Evolutionary conservation across 2,113 vertebrate genomes (phyloP), one percentile per base, ranked within the genome.

Genomic region (Puntigrus tetrazona): DNA sequence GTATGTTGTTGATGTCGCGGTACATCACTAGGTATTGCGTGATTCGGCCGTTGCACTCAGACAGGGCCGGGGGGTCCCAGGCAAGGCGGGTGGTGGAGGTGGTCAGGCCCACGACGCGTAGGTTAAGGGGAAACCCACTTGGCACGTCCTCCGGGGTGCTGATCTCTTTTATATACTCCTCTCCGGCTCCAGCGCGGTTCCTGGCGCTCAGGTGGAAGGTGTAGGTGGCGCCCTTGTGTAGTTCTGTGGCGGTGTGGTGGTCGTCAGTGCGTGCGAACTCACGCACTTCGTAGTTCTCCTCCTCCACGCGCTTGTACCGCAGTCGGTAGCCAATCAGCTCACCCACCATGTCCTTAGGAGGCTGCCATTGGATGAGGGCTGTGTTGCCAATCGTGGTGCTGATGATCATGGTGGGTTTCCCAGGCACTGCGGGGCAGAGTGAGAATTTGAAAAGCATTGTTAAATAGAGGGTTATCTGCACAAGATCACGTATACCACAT

Each of bases 351-450:
- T 98, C 97, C 88, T 96, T 97, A 59, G 98, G 97, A 6, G 96
- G 96, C 92, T 98, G 97, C 98, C 98, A 99, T 92, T 99, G 97
- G 91, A 99, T 96, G 82, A 99, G 94, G 1, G 98, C 98, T 0
- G 97, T 99, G 93, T 97, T 98, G 91, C 96, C 96, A 73, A 95
- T 94, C 13, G 97, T 98, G 88, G 96, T 95, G 92, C 97, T 98
- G 92, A 99, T 97, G 95, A 97, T 96, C 97, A 99, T 97, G 85
- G 94, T 96, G 89, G 98, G 97, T 87, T 94, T 97, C 78, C 96
- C 96, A 70, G 97, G 97, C 86, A 99, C 98, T 99, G 92, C 13
- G 5, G 76, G 57, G 61, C 4, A 65, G 4, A 55, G 55, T n/a
- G 20, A 63, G 6, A 47, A 67, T 25, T 25, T 34, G 52, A 41